Base-by-base conservation (phyloP, 2,797 vertebrate species). In the Coluber constrictor region DNA sequence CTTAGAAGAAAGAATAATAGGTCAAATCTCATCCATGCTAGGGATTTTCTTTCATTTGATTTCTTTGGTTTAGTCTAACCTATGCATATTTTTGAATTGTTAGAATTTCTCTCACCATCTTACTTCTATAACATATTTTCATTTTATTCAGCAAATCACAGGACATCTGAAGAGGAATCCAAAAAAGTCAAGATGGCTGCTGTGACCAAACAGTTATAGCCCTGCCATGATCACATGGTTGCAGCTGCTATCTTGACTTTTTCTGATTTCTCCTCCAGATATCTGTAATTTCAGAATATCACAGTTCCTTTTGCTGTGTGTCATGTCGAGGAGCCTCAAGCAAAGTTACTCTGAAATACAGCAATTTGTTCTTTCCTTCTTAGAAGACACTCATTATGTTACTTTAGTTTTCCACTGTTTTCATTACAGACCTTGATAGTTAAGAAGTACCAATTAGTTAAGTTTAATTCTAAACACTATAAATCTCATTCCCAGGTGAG, bases 11-110 rank as follows among this genome's bases (percentile, higher is more conserved):
- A 79, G 87, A 95, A 63, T 88, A 88, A 92, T 3, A 0, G 55
- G 74, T 43, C 93, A 93, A 94, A 95, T 94, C 91, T 94, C 94
- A 47, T 95, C 93, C 93, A 32, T 74, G 93, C 88, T 3, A 0
- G 88, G 74, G 23, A 55, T 94, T 92, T 92, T 93, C 25, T 87
- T 94, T 89, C 89, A 25, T 60, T 89, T 92, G 88, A 95, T 93
- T 94, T 93, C 74, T 93, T 61, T 66, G 63, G 55, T 89, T 90
- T 92, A 60, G 63, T 74, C 61, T 63, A 74, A 74, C 54, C 86
- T 43, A 74, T 91, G 0, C 7, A 90, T 93, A 54, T 94, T 93
- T 47, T 79, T 20, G 59, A 93, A 32, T 61, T 74, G 18, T 94
- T 92, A 47, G 57, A 3, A 93, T 94, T 95, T 94, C 74, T 92